These are phyloP conservation scores for Orius laevigatus DNA, from an alignment of 1,140 invertebrate genomes.

Conservation along the genomic window DNA sequence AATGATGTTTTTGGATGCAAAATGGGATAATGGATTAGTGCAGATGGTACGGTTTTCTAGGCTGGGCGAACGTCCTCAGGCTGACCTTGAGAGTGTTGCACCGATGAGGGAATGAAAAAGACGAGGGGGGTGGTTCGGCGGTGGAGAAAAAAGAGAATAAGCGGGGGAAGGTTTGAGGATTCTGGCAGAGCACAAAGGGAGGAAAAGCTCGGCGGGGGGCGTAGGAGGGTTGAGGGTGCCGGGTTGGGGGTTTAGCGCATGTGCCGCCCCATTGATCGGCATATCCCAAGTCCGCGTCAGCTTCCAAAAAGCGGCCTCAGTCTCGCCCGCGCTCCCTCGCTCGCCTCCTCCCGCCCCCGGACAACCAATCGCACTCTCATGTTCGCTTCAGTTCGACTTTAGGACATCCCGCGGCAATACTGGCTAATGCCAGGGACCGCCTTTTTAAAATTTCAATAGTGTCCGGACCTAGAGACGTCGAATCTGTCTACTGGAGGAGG, in stretches of 20 bases:
- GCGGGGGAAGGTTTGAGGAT: too few relatives aligned
- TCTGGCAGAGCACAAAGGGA: too few relatives aligned
- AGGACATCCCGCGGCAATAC: constrained; percentile 5
- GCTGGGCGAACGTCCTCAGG: too few relatives aligned
- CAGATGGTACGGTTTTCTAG: too few relatives aligned
- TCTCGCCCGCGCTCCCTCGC: background rate
- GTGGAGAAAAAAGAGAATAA: background rate
- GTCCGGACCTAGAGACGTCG: constrained; percentile 30
- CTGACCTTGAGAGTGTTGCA: too few relatives aligned
- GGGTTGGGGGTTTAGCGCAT: background rate
- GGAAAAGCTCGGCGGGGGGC: too few relatives aligned
- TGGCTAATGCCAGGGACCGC: constrained; percentile 24
- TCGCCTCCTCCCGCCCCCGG: background rate
- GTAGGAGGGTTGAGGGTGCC: too few relatives aligned
- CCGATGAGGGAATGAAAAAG: background rate
- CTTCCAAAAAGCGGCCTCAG: background rate
- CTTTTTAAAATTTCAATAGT: constrained; percentile 35
- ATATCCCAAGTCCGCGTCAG: background rate
- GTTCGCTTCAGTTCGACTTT: background rate
- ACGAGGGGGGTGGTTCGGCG: background rate
- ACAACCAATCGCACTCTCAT: background rate
- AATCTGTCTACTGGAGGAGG: constrained; percentile 32
- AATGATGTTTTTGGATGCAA: too few relatives aligned
- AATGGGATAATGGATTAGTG: too few relatives aligned
- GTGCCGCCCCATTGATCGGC: constrained; percentile 3